Conservation (phyloP, 2,888 invertebrate genomes). For the Sminthurides aquaticus region DNA sequence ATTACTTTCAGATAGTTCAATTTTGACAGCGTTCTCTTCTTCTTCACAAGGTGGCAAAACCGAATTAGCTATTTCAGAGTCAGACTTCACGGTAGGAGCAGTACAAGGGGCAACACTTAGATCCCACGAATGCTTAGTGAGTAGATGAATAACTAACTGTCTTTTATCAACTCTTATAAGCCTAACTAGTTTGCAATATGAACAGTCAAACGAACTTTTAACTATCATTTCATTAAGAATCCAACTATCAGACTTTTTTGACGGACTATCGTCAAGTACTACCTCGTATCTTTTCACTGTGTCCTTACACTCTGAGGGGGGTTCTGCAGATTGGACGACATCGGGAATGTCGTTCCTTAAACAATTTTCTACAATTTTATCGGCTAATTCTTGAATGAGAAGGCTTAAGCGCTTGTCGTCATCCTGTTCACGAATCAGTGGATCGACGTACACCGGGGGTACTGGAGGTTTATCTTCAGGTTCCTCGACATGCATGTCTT, state of each 20-base stretch:
- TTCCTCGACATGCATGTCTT: conserved; percentile 2
- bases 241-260: conserved; percentile 13
- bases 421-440: conserved; percentile 34
- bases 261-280: conserved; percentile 13
- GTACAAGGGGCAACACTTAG: conserved; percentile 9
- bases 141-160: conserved; percentile 69
- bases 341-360: neutral
- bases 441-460: conserved; percentile 24
- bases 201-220: conserved; percentile 51
- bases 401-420: conserved; percentile 28
- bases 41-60: too few relatives aligned
- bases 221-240: conserved; percentile 32
- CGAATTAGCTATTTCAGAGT: neutral
- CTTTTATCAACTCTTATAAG: conserved; percentile 77
- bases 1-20: too few relatives aligned
- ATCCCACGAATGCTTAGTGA: conserved; percentile 63
- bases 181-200: conserved; percentile 78
- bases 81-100: neutral
- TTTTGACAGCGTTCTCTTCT: too few relatives aligned
- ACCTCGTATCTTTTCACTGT: conserved; percentile 8
- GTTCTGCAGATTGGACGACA: neutral
- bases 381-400: conserved; percentile 31
- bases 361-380: conserved; percentile 14
- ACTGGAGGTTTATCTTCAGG: neutral
- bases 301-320: neutral